Base-by-base conservation (phyloP, 2,113 vertebrate species). In the Poeciliopsis retropinna region DNA sequence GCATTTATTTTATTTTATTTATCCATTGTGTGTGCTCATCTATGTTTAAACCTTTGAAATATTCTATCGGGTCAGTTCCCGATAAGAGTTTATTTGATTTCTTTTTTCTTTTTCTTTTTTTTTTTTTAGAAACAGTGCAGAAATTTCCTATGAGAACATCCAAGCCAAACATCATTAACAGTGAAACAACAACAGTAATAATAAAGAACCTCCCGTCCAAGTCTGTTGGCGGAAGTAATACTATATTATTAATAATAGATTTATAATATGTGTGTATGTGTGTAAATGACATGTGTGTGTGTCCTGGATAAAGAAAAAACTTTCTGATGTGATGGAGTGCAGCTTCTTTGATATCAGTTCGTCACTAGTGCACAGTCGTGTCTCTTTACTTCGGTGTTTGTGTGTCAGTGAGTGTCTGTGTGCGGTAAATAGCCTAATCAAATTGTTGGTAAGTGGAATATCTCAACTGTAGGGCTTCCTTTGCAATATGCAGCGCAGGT, bases 391-490 rank as follows among this genome's bases (percentile, higher is more conserved):
- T 87, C 88, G 86, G 89, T 89, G 84, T 89, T 79, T 68, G 89
- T 91, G 64, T 80, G 88, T 89, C 82, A 85, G 91, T 87, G 88
- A 77, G 76, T 86, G 88, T 91, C 73, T 86, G 91, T 92, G 83
- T 85, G 88, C 91, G 84, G 75, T 91, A 75, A 88, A 73, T 83
- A 89, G 91, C 89, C 91, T 90, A 93, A 92, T 92, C 91, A 90
- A 92, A 87, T 82, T 86, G 89, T 93, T 90, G 85, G 87, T 89
- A 89, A 85, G 85, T 90, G 87, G 88, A 91, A 86, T 91, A 90
- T 91, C 91, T 93, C 91, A 93, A 93, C 92, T 94, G 93, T 93
- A 92, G 93, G 92, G 94, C 94, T 95, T 95, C 94, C 94, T 94
- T 94, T 91, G 93, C 92, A 94, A 94, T 94, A 94, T 91, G 93